Percentiles rank a stretch among this genome's conserved stretches.
Conservation (phyloP, 2,797 vertebrate genomes). For the Antennarius maculatus region DNA sequence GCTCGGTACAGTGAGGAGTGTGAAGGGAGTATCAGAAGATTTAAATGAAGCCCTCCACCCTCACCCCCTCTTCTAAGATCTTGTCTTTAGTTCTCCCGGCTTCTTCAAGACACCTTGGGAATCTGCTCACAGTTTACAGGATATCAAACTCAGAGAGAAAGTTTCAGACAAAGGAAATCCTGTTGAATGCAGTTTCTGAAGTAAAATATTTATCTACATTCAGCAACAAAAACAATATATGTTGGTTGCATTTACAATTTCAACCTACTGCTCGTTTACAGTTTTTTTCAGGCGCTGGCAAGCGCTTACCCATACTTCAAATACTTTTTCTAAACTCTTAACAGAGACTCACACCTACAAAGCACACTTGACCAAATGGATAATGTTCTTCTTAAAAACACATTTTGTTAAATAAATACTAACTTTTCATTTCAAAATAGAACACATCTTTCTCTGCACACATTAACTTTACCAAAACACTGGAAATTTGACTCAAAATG, state of each 20-base stretch:
- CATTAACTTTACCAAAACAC: too few relatives aligned
- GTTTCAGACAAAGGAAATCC: slow-evolving; percentile 36
- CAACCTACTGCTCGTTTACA: neutral
- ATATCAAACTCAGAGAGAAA: slow-evolving; percentile 31
- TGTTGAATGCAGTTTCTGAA: neutral
- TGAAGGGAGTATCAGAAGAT: slow-evolving; percentile 59
- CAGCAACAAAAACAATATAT: neutral
- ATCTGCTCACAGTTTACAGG: slow-evolving; percentile 15
- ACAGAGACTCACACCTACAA: too few relatives aligned
- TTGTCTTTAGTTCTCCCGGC: slow-evolving; percentile 66
- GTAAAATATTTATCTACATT: neutral
- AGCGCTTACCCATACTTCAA: too few relatives aligned
- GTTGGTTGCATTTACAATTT: neutral
- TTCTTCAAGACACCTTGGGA: slow-evolving; percentile 51
- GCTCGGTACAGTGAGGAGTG: slow-evolving; percentile 71
- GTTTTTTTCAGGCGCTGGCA: too few relatives aligned
- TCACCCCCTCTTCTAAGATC: slow-evolving; percentile 57
- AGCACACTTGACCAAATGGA: too few relatives aligned
- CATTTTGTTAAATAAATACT: too few relatives aligned
- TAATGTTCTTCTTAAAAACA: too few relatives aligned
- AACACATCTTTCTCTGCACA: too few relatives aligned
- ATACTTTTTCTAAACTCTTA: too few relatives aligned
- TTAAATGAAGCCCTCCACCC: slow-evolving; percentile 58
- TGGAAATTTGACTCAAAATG: too few relatives aligned
- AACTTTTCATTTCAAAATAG: too few relatives aligned